A percentile compares a stretch with the other conserved stretches of the same genome.
Conservation (phyloP, 1,140 invertebrate genomes). For the Pemphigus obesinymphae region DNA sequence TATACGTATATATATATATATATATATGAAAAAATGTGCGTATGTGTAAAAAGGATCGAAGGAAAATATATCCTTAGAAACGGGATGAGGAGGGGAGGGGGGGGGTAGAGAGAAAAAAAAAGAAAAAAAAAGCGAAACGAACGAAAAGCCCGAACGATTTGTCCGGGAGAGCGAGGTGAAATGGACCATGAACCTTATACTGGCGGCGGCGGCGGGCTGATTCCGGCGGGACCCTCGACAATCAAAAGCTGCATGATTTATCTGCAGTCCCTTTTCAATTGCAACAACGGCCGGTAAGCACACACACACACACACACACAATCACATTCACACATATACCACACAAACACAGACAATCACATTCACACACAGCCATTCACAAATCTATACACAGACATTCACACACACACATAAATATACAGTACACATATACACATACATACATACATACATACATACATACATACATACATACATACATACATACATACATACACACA, state of each 20-base stretch:
- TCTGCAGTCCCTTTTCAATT: constrained; percentile 39
- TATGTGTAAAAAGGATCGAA: neutral
- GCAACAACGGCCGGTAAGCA: neutral
- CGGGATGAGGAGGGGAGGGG: no score
- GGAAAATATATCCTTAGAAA: neutral
- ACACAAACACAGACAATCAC: no score
- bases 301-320: neutral
- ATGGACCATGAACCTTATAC: constrained; percentile 35
- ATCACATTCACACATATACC: no score
- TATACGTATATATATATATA: neutral
- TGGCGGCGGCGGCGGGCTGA: neutral
- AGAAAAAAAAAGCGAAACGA: constrained; percentile 12
- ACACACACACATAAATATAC: no score
- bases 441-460: neutral
- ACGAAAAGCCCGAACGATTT: constrained; percentile 27
- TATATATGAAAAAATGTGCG: neutral
- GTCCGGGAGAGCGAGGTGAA: constrained; percentile 30
- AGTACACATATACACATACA: neutral
- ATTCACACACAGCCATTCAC: neutral
- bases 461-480: neutral
- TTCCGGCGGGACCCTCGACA: constrained; percentile 35
- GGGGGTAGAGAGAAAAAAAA: neutral
- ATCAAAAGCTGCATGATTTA: constrained; percentile 42
- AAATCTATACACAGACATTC: no score
- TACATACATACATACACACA: neutral